A percentile compares a stretch with the other conserved stretches of the same genome.
Conservation (phyloP, 2,888 invertebrate species). For the Hypomecis punctinalis region DNA sequence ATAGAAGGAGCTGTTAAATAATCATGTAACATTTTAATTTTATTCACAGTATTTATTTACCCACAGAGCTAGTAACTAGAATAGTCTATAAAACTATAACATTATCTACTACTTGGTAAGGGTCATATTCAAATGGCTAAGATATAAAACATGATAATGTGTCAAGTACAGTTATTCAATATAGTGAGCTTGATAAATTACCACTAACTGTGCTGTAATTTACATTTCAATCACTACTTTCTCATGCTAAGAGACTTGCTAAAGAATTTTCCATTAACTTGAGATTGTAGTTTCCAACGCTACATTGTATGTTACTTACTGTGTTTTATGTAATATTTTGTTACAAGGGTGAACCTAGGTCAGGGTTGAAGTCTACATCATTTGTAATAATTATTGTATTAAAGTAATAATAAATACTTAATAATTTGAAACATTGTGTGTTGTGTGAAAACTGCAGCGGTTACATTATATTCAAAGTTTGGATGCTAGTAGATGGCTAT, state of each 20-base stretch:
- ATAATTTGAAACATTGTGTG: too few species aligned
- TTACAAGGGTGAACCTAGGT: background rate
- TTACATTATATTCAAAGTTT: too few species aligned
- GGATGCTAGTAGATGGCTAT: too few species aligned
- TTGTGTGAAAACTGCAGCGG: too few species aligned
- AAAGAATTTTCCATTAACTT: constrained; percentile 25
- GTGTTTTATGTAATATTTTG: too few species aligned
- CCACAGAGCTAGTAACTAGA: too few species aligned
- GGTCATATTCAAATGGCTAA: constrained; percentile 8
- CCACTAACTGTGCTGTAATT: constrained; percentile 22
- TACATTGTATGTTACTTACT: background rate
- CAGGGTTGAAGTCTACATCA: background rate
- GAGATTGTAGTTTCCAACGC: constrained; percentile 12
- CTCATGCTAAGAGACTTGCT: constrained; percentile 27
- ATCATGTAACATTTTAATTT: too few species aligned
- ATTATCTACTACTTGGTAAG: constrained; percentile 4
- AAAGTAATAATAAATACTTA: too few species aligned
- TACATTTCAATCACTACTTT: constrained; percentile 38
- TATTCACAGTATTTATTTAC: background rate
- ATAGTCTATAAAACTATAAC: background rate
- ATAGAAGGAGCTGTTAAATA: too few species aligned
- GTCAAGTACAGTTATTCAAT: constrained; percentile 28
- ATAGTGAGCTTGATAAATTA: constrained; percentile 21
- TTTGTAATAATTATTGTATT: too few species aligned
- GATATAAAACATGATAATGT: constrained; percentile 17